Evolutionary conservation across 2,888 invertebrate species (phyloP).

Genomic region (Hypomecis atomaria): DNA sequence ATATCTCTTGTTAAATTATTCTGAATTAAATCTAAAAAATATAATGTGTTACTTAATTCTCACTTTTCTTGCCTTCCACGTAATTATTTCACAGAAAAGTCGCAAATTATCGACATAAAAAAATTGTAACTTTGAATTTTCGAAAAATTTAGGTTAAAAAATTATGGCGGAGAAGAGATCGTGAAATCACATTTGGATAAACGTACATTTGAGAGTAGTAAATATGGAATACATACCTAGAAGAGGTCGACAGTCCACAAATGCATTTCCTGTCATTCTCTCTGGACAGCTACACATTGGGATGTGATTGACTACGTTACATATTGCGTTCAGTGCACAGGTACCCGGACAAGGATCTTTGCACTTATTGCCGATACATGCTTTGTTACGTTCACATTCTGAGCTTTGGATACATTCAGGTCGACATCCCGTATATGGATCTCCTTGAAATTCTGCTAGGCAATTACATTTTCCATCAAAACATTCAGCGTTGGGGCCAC

Average conservation of each 20-base stretch:
- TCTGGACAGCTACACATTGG: slow-evolving; percentile 86
- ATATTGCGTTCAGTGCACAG: slow-evolving; percentile 90
- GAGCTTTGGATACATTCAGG: slow-evolving; percentile 91
- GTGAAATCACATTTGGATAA: no score
- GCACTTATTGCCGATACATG: slow-evolving; percentile 91
- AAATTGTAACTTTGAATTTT: no score
- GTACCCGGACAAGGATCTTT: slow-evolving; percentile 91
- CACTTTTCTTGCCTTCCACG: no score
- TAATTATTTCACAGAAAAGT: no score
- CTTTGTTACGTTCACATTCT: slow-evolving; percentile 88
- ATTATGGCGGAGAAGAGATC: no score
- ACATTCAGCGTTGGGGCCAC: slow-evolving; percentile 90
- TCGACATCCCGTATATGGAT: slow-evolving; percentile 90
- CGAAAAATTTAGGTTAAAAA: no score
- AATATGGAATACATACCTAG: slow-evolving; percentile 68
- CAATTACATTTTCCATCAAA: slow-evolving; percentile 88
- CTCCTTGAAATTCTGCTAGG: slow-evolving; percentile 89
- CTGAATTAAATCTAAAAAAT: background rate
- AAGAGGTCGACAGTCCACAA: slow-evolving; percentile 85
- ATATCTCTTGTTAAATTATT: slow-evolving; percentile 6
- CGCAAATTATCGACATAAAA: no score
- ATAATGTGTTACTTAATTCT: no score
- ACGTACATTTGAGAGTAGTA: no score
- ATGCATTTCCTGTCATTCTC: slow-evolving; percentile 89
- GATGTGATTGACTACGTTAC: slow-evolving; percentile 87